Conservation (phyloP, 2,797 vertebrate genomes). For the Rhinella marina region DNA sequence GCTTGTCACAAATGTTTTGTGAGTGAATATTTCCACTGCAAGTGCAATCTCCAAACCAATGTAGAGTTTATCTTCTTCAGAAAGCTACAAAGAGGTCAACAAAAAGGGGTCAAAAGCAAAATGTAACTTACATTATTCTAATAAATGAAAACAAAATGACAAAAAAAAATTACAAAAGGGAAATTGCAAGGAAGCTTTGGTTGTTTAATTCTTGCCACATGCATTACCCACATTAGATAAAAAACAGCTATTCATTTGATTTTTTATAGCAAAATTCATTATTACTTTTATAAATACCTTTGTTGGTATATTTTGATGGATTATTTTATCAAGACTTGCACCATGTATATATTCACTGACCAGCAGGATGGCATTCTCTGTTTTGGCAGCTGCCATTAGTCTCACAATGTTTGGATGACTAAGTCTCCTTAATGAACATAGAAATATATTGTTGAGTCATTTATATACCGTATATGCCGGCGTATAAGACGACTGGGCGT, state of each 20-base stretch:
- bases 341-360: background rate
- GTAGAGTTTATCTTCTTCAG: background rate
- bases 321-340: background rate
- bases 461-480: too few species aligned
- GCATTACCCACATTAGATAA: too few species aligned
- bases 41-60: background rate
- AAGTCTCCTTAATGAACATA: background rate
- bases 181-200: too few species aligned
- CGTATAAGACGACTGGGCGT: too few species aligned
- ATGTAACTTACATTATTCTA: too few species aligned
- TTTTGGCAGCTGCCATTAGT: background rate
- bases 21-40: too few species aligned
- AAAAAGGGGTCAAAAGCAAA: background rate
- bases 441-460: too few species aligned
- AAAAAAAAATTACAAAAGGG: background rate
- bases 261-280: background rate
- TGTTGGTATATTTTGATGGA: background rate
- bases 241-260: too few species aligned
- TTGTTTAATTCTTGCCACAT: too few species aligned
- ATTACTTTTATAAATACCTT: background rate
- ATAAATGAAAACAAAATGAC: background rate
- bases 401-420: background rate
- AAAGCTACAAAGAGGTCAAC: background rate
- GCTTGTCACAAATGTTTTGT: too few species aligned
- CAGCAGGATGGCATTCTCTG: background rate